A percentile compares a stretch with the other conserved stretches of the same genome.
Conservation (phyloP, 2,888 invertebrate species). For the Mamestra brassicae region DNA sequence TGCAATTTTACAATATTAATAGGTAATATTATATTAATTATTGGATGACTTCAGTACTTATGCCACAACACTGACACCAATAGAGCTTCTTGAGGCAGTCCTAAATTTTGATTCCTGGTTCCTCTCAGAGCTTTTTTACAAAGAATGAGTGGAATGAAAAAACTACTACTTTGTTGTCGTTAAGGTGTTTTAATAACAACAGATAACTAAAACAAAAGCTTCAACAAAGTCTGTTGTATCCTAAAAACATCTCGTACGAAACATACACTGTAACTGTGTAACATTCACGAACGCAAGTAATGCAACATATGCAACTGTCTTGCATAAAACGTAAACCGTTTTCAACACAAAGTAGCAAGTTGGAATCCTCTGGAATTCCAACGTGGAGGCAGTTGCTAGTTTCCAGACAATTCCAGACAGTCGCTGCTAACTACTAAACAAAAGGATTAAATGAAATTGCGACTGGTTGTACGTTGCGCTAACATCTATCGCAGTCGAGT, state of each 20-base stretch:
- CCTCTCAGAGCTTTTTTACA: not conserved
- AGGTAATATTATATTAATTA: too few species aligned
- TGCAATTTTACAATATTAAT: too few species aligned
- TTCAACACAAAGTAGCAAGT: slow-evolving; percentile 62
- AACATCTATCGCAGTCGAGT: slow-evolving; percentile 45
- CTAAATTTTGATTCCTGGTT: not conserved
- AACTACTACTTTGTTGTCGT: not conserved
- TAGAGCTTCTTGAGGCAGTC: not conserved
- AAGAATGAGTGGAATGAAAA: not conserved
- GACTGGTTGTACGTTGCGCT: slow-evolving; percentile 29
- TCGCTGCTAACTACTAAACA: slow-evolving; percentile 66
- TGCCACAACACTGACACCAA: not conserved
- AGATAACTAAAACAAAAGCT: not conserved
- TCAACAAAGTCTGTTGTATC: not conserved
- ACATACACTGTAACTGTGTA: not conserved
- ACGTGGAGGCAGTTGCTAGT: slow-evolving; percentile 47
- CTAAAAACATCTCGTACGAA: not conserved
- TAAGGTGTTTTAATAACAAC: not conserved
- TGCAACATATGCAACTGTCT: slow-evolving; percentile 31
- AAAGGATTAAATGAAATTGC: slow-evolving; percentile 66
- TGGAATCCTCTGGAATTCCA: slow-evolving; percentile 58
- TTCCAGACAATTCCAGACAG: slow-evolving; percentile 53
- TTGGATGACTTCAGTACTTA: not conserved
- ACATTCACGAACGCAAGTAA: slow-evolving; percentile 29
- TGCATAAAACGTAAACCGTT: slow-evolving; percentile 48